Percentiles rank a stretch among this genome's conserved stretches.
These are phyloP conservation scores for Cyclargus thomasi DNA, from an alignment of 1,140 invertebrate species.

Conservation along the genomic window DNA sequence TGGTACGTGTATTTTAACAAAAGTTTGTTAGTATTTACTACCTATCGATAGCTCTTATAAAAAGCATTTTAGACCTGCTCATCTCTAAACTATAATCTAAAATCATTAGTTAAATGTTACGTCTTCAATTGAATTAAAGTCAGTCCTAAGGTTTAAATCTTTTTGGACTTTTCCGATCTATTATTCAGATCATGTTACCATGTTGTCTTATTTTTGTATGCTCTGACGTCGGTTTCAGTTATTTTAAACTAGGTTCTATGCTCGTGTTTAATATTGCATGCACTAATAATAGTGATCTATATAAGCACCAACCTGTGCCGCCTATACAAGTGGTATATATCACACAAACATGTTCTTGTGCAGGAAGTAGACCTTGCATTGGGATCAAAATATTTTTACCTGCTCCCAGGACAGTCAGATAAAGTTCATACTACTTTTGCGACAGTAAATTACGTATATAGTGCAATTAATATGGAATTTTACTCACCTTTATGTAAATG, in stretches of 20 bases:
- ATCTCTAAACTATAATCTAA: too few species aligned
- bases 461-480: conserved; percentile 1
- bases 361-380: conserved; percentile 3
- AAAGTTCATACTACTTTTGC: conserved; percentile 8
- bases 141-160: too few species aligned
- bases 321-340: neutral
- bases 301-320: neutral
- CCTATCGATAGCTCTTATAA: too few species aligned
- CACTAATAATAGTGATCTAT: neutral
- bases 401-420: neutral
- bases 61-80: too few species aligned
- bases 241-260: neutral
- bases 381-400: conserved; percentile 13
- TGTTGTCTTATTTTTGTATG: too few species aligned
- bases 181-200: too few species aligned
- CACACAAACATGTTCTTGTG: neutral
- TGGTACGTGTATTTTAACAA: too few species aligned
- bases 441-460: neutral
- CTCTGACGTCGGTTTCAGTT: neutral
- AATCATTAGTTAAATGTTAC: too few species aligned
- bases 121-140: too few species aligned
- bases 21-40: too few species aligned
- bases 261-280: neutral
- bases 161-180: too few species aligned
- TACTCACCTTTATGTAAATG: neutral